These are phyloP conservation scores for Brassicogethes aeneus DNA, from an alignment of 2,888 invertebrate genomes.

Conservation along the genomic window DNA sequence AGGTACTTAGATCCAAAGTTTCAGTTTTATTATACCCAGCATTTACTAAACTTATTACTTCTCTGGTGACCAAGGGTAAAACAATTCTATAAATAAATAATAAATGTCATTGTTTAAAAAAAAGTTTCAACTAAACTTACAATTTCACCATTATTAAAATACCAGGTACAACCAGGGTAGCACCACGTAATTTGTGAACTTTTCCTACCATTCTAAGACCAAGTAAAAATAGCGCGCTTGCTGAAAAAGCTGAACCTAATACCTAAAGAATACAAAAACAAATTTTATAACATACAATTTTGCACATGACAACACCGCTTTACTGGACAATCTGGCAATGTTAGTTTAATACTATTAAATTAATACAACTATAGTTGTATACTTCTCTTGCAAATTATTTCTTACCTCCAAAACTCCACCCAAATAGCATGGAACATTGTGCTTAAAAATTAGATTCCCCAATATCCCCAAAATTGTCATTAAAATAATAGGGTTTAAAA, in stretches of 20 bases:
- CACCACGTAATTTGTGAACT: conserved; percentile 67
- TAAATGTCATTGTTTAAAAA: conserved; percentile 2
- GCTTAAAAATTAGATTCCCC: conserved; percentile 74
- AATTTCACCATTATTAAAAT: conserved; percentile 85
- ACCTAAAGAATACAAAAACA: conserved; percentile 52
- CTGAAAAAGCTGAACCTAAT: conserved; percentile 83
- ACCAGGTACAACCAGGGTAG: conserved; percentile 72
- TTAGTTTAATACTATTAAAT: conserved; percentile 8
- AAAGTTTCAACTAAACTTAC: conserved; percentile 44
- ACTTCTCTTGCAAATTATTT: conserved; percentile 10
- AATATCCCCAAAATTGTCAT: conserved; percentile 89
- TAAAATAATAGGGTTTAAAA: conserved; percentile 80
- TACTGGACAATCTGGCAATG: too few species aligned
- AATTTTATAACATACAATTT: too few species aligned
- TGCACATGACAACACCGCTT: too few species aligned
- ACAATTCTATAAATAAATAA: conserved; percentile 48
- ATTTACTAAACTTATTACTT: conserved; percentile 68
- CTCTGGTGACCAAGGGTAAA: conserved; percentile 77
- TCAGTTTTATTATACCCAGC: conserved; percentile 63
- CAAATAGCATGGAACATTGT: conserved; percentile 66
- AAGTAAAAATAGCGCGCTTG: conserved; percentile 80
- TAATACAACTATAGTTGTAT: not conserved
- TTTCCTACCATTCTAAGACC: conserved; percentile 92
- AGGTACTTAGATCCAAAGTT: conserved; percentile 77
- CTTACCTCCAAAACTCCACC: conserved; percentile 66